A percentile compares a stretch with the other conserved stretches of the same genome.
Conservation (phyloP, 2,888 invertebrate genomes). For the Apamea crenata region DNA sequence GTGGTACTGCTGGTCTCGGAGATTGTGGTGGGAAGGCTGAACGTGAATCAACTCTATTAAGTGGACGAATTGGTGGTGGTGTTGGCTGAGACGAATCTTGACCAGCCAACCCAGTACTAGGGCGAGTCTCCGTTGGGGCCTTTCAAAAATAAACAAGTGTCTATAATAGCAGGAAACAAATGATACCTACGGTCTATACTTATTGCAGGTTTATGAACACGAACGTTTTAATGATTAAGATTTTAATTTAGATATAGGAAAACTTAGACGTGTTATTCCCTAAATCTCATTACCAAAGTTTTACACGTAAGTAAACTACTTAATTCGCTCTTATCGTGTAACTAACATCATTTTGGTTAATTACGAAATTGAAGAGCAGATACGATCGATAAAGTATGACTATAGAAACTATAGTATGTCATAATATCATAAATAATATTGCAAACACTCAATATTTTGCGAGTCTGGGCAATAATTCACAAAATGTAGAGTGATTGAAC, state of each 20-base stretch:
- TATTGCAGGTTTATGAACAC: constrained; percentile 32
- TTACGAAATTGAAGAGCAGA: constrained; percentile 32
- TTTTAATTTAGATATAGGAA: constrained; percentile 57
- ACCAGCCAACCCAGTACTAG: constrained; percentile 76
- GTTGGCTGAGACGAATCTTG: constrained; percentile 78
- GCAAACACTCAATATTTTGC: constrained; percentile 70
- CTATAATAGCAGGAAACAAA: constrained; percentile 25
- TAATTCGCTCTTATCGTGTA: constrained; percentile 31
- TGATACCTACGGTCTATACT: background rate
- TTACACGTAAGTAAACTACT: constrained; percentile 19
- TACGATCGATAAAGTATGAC: constrained; percentile 23
- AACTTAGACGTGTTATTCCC: constrained; percentile 19
- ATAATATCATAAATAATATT: constrained; percentile 46
- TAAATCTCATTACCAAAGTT: constrained; percentile 37
- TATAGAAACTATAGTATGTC: background rate
- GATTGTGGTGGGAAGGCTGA: constrained; percentile 80
- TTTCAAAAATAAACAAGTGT: constrained; percentile 74
- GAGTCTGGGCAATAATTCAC: constrained; percentile 76
- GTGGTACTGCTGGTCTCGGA: constrained; percentile 78
- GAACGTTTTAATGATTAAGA: constrained; percentile 50
- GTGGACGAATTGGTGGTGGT: constrained; percentile 80
- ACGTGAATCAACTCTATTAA: constrained; percentile 84
- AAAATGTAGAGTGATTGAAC: constrained; percentile 76
- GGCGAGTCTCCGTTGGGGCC: constrained; percentile 83
- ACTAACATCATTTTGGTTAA: constrained; percentile 18